Percentiles rank a stretch among this genome's conserved stretches.
Conservation (phyloP, 2,888 invertebrate genomes). For the Mamestra brassicae region DNA sequence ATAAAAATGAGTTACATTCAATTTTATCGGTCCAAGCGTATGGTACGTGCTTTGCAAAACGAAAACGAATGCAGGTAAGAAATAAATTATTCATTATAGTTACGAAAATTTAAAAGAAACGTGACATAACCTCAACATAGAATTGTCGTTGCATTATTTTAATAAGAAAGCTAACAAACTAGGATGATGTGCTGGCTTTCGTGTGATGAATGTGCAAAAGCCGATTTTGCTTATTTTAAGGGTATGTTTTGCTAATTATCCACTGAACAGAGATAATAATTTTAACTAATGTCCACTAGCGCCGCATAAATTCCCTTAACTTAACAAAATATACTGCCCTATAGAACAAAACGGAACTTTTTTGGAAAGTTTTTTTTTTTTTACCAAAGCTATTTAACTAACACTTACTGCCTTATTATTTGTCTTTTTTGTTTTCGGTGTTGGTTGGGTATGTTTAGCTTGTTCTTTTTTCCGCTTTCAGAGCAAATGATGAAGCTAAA, state of each 20-base stretch:
- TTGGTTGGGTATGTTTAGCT: constrained; percentile 21
- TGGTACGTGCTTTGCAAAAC: constrained; percentile 20
- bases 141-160: constrained; percentile 27
- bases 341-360: constrained; percentile 21
- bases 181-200: constrained; percentile 28
- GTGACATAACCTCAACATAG: constrained; percentile 31
- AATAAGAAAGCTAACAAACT: constrained; percentile 30
- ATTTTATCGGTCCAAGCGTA: constrained; percentile 30
- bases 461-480: constrained; percentile 28
- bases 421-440: constrained; percentile 8
- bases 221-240: constrained; percentile 31
- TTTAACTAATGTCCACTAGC: constrained; percentile 8
- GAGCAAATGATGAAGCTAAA: constrained; percentile 40
- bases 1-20: constrained; percentile 23
- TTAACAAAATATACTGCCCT: background rate
- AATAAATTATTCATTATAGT: constrained; percentile 21
- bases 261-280: constrained; percentile 1
- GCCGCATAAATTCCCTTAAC: background rate
- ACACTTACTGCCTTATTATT: constrained; percentile 10
- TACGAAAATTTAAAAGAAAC: constrained; percentile 27
- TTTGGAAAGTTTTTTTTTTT: background rate
- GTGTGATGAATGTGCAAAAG: constrained; percentile 33
- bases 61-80: constrained; percentile 19
- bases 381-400: constrained; percentile 13
- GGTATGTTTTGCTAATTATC: constrained; percentile 28